Evolutionary conservation across 2,113 vertebrate species (phyloP), one percentile per base, ranked within the genome.

Genomic region (Ascaphus truei): DNA sequence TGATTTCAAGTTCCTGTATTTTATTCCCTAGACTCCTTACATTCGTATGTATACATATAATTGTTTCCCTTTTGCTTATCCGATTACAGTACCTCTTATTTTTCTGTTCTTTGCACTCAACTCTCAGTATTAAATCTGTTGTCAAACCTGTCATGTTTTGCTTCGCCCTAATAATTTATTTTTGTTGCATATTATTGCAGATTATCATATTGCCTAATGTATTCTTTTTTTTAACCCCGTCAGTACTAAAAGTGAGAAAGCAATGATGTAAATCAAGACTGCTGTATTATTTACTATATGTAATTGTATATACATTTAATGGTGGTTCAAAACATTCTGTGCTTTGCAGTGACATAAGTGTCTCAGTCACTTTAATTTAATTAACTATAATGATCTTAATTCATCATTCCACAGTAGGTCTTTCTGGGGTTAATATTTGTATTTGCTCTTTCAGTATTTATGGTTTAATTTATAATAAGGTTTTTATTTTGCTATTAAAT

Each of bases 21-120:
- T 12, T 2, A 26, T 23, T 61, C 67, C 67, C 67, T 34, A 23
- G 45, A 22, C 45, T 52, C 27, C 13, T 6, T 29, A 34, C 39
- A 15, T 52, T 61, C 57, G 25, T 39, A 18, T 30, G 33, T 27
- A 30, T 71, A 29, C 31, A 61, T 71, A 43, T 61, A 61, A 71
- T 71, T 71, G 45, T 61, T 71, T 71, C 57, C 67, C 36, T 39
- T 71, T 51, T 41, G 26, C 56, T 71, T 51, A 61, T 71, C 67
- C 67, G 47, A 61, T 71, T 71, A 71, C 67, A 61, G 8, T 39
- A 58, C 33, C 36, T 52, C 66, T 71, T 52, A n/a, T 51, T 33
- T 39, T 51, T n/a, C 29, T 52, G 16, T 59, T 47, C 30, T 34
- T 59, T 56, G 26, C 23, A 59, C 41, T 33, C 48, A 68, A 68